phyloP scores from a whole-genome alignment of 2,888 invertebrate genomes.

The Malachius bipustulatus region DNA sequence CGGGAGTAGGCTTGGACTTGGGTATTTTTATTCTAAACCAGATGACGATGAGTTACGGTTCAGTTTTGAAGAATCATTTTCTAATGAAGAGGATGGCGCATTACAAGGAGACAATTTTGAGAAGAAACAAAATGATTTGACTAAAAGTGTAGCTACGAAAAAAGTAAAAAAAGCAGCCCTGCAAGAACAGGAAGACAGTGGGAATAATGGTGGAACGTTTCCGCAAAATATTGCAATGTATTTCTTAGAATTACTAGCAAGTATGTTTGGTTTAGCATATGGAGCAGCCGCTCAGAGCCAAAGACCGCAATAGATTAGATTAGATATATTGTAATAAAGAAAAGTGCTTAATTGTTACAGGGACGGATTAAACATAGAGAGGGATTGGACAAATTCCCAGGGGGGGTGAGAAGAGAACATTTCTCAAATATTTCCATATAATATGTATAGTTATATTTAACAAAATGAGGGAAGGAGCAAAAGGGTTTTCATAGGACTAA shows the following conservation, averaged over 20 bases:
- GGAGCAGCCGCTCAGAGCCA: slow-evolving; percentile 27
- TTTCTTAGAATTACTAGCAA: slow-evolving; percentile 28
- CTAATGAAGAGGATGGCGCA: too few relatives aligned
- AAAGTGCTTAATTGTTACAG: too few relatives aligned
- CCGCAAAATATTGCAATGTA: slow-evolving; percentile 23
- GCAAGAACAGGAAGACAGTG: slow-evolving; percentile 8
- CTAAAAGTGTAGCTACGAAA: background rate
- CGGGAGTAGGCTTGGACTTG: slow-evolving; percentile 16
- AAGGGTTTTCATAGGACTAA: too few relatives aligned
- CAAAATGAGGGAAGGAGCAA: too few relatives aligned
- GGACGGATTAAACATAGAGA: too few relatives aligned
- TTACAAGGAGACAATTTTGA: slow-evolving; percentile 1
- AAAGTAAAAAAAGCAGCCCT: slow-evolving; percentile 6
- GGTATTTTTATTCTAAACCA: slow-evolving; percentile 1
- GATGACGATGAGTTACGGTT: background rate
- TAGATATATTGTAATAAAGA: too few relatives aligned
- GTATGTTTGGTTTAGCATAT: slow-evolving; percentile 27
- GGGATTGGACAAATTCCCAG: too few relatives aligned
- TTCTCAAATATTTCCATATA: too few relatives aligned
- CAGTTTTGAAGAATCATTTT: background rate
- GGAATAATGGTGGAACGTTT: background rate
- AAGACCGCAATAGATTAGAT: too few relatives aligned
- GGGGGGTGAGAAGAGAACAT: too few relatives aligned
- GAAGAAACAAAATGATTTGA: slow-evolving; percentile 4
- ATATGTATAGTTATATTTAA: too few relatives aligned